Evolutionary conservation across 2,797 vertebrate species (phyloP), one percentile per base, ranked within the genome.

Genomic region (Sphaeramia orbicularis): DNA sequence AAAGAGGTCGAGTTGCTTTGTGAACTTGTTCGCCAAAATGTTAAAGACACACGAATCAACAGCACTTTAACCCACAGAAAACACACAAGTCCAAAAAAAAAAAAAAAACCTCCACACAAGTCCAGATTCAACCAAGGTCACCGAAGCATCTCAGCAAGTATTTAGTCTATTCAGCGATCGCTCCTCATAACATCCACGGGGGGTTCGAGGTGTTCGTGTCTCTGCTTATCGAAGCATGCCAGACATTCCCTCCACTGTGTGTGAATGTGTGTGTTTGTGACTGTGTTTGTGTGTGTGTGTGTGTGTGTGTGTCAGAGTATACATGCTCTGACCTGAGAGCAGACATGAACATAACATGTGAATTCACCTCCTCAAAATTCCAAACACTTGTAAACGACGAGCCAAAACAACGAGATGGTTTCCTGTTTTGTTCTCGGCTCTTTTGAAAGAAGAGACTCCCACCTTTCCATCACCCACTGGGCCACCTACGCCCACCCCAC

Each of bases 341-440:
- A 71, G 66, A 77, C 81, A 44, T 73, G 77, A 85, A 71, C 76
- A 67, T 52, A 86, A 87, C 87, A 81, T 70, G 75, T 79, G 76
- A 85, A 88, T 84, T 84, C 87, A 83, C 70, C 82, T 76, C 57
- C 59, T 79, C 65, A 42, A 86, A 83, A 91, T 90, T 89, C 89
- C 87, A 86, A 90, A 93, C 86, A 87, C 87, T 91, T 90, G 86
- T 89, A 79, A 61, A 74, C 72, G 78, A 65, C 44, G 62, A 88
- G 81, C 83, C 89, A 91, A 90, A 93, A 92, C 87, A 89, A 84
- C 66, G 71, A 72, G 86, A 86, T 64, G 63, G 69, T 80, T 91
- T 93, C 91, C 90, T 92, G 89, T 91, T 92, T 88, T 91, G 80
- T 84, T 87, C 87, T 81, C 58, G 4, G 78, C 10, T 40, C 67